A percentile compares a stretch with the other conserved stretches of the same genome.
phyloP scores from a whole-genome alignment of 1,140 invertebrate species.

The Cherax quadricarinatus region DNA sequence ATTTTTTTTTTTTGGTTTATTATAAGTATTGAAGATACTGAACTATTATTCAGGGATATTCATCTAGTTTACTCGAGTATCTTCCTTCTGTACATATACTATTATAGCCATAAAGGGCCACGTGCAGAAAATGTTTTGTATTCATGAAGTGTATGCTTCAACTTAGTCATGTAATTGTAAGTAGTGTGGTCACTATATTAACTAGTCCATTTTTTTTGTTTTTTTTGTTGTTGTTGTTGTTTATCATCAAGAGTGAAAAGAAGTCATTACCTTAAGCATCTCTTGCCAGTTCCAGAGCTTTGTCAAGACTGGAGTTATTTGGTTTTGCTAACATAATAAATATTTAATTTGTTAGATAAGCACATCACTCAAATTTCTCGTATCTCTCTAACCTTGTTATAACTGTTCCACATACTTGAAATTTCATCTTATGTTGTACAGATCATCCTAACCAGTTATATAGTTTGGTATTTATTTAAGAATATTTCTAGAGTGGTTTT shows the following conservation, averaged over 20 bases:
- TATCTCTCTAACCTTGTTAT: too few species aligned
- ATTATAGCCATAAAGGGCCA: background rate
- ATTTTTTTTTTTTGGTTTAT: background rate
- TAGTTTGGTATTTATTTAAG: too few species aligned
- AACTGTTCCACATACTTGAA: too few species aligned
- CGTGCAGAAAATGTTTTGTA: background rate
- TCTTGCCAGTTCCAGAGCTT: background rate
- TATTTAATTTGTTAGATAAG: too few species aligned
- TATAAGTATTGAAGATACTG: constrained; percentile 8
- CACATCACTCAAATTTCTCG: too few species aligned
- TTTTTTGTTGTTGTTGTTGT: background rate
- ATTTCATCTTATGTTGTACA: too few species aligned
- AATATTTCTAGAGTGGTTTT: too few species aligned
- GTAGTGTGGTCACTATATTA: constrained; percentile 17
- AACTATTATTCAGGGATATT: constrained; percentile 3
- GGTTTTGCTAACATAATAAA: background rate
- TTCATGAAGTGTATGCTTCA: background rate
- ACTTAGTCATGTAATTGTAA: background rate
- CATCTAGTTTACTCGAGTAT: constrained; percentile 5
- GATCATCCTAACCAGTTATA: too few species aligned
- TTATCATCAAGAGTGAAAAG: background rate
- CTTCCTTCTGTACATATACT: background rate
- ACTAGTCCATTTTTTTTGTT: background rate
- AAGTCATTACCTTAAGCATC: background rate
- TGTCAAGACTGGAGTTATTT: background rate